Evolutionary conservation across 2,797 vertebrate genomes (phyloP).

Genomic region (Fundulus diaphanus): DNA sequence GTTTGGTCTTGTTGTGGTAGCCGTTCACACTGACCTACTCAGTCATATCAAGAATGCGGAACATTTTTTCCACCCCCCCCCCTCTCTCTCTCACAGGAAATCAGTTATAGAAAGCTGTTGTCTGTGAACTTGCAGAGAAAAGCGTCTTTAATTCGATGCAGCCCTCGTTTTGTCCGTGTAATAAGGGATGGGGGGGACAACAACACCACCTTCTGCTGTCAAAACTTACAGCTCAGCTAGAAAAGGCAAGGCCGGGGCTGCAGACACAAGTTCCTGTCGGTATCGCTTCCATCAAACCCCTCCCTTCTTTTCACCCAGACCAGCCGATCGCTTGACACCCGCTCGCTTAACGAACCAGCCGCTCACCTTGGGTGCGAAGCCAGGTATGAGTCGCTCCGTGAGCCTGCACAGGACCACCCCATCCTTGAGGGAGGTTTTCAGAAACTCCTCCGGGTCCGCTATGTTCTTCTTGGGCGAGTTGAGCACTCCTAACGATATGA

Average conservation of each 20-base stretch:
- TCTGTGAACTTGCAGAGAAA: background rate
- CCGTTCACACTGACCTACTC: slow-evolving; percentile 46
- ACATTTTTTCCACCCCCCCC: slow-evolving; percentile 49
- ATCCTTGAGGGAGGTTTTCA: slow-evolving; percentile 91
- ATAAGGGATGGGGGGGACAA: no score
- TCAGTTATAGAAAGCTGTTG: slow-evolving; percentile 22
- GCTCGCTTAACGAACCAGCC: slow-evolving; percentile 21
- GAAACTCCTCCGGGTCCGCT: slow-evolving; percentile 91
- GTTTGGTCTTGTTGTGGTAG: slow-evolving; percentile 37
- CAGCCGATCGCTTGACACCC: slow-evolving; percentile 29
- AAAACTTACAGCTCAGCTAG: slow-evolving; percentile 10
- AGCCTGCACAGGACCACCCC: slow-evolving; percentile 95
- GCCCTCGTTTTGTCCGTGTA: no score
- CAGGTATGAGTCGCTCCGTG: slow-evolving; percentile 88
- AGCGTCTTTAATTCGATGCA: background rate
- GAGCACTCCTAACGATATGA: slow-evolving; percentile 95
- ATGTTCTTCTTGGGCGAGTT: slow-evolving; percentile 96
- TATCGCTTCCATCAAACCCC: slow-evolving; percentile 60
- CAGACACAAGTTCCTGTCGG: slow-evolving; percentile 44
- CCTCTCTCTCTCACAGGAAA: slow-evolving; percentile 64
- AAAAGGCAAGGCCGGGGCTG: slow-evolving; percentile 35
- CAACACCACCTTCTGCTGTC: background rate
- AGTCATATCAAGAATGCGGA: slow-evolving; percentile 79
- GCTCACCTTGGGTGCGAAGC: slow-evolving; percentile 89
- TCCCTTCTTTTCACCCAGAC: slow-evolving; percentile 43